phyloP scores from a whole-genome alignment of 2,888 invertebrate species.

The Lasioglossum marginatum region DNA sequence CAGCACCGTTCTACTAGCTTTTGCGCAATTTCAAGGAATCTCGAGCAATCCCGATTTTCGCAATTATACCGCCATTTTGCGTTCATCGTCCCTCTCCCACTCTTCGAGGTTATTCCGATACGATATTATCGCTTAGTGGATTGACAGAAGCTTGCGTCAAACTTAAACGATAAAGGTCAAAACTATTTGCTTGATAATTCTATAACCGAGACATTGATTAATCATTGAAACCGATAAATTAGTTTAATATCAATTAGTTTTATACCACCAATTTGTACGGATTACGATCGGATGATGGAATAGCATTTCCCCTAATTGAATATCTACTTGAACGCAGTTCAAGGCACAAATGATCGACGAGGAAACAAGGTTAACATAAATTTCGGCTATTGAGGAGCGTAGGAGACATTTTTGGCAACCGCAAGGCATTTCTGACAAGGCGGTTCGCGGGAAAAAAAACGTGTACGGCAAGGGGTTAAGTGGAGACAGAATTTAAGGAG shows the following conservation, averaged over 20 bases:
- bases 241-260: background rate
- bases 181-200: background rate
- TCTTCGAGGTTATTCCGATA: background rate
- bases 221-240: background rate
- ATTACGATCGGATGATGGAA: background rate
- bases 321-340: background rate
- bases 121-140: background rate
- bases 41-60: constrained; percentile 13
- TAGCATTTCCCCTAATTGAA: background rate
- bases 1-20: constrained; percentile 23
- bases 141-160: background rate
- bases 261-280: background rate
- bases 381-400: background rate
- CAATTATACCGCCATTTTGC: background rate
- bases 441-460: background rate
- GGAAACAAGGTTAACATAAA: background rate
- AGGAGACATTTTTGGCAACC: background rate
- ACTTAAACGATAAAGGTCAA: background rate
- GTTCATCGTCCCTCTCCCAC: background rate
- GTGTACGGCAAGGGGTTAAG: background rate
- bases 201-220: background rate
- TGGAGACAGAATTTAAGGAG: background rate
- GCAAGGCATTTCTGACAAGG: background rate
- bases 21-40: constrained; percentile 40
- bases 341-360: background rate